A percentile compares a stretch with the other conserved stretches of the same genome.
Conservation (phyloP, 2,113 vertebrate species). For the Prionailurus viverrinus region DNA sequence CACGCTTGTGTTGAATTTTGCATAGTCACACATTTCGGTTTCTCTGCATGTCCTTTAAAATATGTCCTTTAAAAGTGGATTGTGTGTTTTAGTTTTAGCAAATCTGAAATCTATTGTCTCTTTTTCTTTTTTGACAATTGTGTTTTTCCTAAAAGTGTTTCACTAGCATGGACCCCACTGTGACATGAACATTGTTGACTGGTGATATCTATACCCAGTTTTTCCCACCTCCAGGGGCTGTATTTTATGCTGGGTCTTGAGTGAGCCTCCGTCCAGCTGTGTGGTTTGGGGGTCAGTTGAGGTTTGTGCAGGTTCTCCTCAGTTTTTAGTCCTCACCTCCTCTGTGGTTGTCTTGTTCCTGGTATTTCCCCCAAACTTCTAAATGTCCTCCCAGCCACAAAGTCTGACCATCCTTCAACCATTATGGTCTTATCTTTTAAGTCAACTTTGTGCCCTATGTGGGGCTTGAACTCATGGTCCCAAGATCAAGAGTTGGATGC, state of each 20-base stretch:
- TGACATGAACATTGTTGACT: not conserved
- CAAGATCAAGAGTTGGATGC: not conserved
- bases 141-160: not conserved
- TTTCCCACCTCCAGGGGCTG: too few species aligned
- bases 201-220: not conserved
- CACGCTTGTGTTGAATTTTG: not conserved
- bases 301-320: not conserved
- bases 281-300: not conserved
- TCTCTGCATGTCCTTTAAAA: not conserved
- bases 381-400: not conserved
- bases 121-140: not conserved
- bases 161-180: not conserved
- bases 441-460: too few species aligned
- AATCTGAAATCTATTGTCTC: not conserved
- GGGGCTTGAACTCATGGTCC: too few species aligned
- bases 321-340: accelerated
- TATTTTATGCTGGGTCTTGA: not conserved
- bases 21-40: not conserved
- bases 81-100: not conserved
- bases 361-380: not conserved
- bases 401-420: not conserved
- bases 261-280: not conserved
- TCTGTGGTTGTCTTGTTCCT: not conserved
- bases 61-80: not conserved
- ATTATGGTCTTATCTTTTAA: not conserved